phyloP scores from a whole-genome alignment of 1,140 invertebrate genomes.

The Bradysia coprophila region DNA sequence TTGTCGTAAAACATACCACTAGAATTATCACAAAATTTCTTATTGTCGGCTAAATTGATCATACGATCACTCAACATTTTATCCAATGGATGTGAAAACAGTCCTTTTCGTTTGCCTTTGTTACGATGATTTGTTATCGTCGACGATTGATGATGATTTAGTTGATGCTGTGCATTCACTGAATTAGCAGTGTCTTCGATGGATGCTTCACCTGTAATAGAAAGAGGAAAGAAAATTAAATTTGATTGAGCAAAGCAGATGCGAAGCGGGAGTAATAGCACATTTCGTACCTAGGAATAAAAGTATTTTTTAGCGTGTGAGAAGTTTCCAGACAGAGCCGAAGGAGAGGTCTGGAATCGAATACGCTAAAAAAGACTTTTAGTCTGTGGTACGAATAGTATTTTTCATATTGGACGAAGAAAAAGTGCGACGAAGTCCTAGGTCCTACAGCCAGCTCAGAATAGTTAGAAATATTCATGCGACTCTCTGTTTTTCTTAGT shows the following conservation, averaged over 20 bases:
- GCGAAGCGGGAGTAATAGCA: too few species aligned
- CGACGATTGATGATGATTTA: neutral
- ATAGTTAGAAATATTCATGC: too few species aligned
- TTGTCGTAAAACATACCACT: neutral
- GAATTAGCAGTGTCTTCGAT: neutral
- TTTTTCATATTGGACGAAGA: too few species aligned
- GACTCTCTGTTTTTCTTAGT: too few species aligned
- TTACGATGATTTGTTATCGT: neutral
- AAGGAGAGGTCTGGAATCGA: too few species aligned
- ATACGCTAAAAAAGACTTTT: too few species aligned
- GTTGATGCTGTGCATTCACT: neutral
- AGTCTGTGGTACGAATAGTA: too few species aligned
- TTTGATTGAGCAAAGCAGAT: neutral
- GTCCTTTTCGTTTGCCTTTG: conserved; percentile 1
- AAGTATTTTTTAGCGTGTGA: too few species aligned
- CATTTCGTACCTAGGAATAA: too few species aligned
- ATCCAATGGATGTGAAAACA: conserved; percentile 1
- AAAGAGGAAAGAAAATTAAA: neutral
- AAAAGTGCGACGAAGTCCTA: too few species aligned
- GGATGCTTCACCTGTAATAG: neutral
- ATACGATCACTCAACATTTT: conserved; percentile 2
- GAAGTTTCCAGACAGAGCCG: too few species aligned
- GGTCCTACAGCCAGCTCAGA: too few species aligned
- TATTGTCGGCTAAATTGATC: neutral
- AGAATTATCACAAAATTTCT: conserved; percentile 2